Percentiles rank a stretch among this genome's conserved stretches.
These are phyloP conservation scores for Apus apus DNA, from an alignment of 2,113 vertebrate species.

Conservation along the genomic window DNA sequence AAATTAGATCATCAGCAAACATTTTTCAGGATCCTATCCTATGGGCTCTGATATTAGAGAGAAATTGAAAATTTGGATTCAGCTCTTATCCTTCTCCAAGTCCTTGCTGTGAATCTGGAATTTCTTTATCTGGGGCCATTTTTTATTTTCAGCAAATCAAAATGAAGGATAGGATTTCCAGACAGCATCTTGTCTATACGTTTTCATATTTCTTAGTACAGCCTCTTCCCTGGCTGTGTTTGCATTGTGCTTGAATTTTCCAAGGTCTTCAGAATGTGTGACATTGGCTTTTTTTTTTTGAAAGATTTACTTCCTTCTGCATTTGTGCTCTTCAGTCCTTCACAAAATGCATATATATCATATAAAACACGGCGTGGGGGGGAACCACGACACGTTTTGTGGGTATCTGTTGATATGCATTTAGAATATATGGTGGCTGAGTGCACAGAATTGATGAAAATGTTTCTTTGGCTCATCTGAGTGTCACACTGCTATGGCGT, in stretches of 20 bases:
- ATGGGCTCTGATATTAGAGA: not conserved
- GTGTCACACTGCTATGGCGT: not conserved
- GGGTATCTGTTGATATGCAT: not conserved
- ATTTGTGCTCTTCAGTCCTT: not conserved
- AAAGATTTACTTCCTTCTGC: not conserved
- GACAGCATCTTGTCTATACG: not conserved
- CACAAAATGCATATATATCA: not conserved
- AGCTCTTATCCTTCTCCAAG: accelerated
- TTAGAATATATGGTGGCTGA: not conserved
- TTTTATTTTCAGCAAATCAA: not conserved
- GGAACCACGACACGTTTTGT: not conserved
- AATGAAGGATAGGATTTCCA: not conserved
- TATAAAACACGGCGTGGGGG: not conserved
- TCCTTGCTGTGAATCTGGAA: not conserved
- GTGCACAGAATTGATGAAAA: slow-evolving; percentile 20
- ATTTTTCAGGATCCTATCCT: not conserved
- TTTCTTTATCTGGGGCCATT: not conserved
- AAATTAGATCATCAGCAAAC: not conserved
- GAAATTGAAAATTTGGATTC: not conserved
- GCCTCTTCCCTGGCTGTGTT: not conserved
- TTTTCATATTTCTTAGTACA: not conserved
- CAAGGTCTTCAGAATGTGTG: not conserved
- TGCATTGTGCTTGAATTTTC: not conserved
- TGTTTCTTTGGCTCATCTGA: not conserved
- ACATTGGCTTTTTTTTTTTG: not conserved